Percentiles rank a stretch among this genome's conserved stretches.
Conservation (phyloP, 1,140 invertebrate species). For the Linepithema humile region DNA sequence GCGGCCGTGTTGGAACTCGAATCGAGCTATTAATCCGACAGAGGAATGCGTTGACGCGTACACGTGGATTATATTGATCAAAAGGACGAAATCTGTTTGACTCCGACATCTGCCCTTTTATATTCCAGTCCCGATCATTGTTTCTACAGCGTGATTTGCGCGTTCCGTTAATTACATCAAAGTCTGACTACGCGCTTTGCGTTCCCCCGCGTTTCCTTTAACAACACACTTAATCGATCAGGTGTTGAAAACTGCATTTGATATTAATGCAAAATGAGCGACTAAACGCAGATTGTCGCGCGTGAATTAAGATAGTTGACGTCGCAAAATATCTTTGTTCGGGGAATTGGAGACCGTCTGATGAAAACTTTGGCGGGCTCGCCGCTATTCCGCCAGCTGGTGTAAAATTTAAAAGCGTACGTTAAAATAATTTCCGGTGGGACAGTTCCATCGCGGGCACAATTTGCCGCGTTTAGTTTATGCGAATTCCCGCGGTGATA, state of each 20-base stretch:
- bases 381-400: conserved; percentile 3
- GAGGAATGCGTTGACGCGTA: conserved; percentile 57
- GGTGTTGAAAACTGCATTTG: background rate
- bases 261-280: background rate
- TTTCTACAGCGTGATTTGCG: conserved; percentile 14
- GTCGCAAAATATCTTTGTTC: conserved; percentile 30
- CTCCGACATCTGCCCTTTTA: conserved; percentile 53
- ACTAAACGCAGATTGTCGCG: conserved; percentile 2
- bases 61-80: conserved; percentile 60
- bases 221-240: background rate
- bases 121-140: background rate
- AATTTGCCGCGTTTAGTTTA: conserved; percentile 52
- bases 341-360: conserved; percentile 22
- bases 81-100: conserved; percentile 9
- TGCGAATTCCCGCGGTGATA: conserved; percentile 32
- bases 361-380: conserved; percentile 35
- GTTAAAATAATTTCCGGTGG: conserved; percentile 59
- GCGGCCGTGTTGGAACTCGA: conserved; percentile 1
- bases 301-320: conserved; percentile 23
- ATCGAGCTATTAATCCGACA: conserved; percentile 42
- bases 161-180: conserved; percentile 5
- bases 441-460: conserved; percentile 44
- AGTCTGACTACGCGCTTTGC: background rate
- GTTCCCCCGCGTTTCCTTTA: background rate
- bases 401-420: conserved; percentile 50